Base-by-base conservation (phyloP, 37 sponge, comb jelly and placozoan genomes). In the Tethya wilhelma region DNA sequence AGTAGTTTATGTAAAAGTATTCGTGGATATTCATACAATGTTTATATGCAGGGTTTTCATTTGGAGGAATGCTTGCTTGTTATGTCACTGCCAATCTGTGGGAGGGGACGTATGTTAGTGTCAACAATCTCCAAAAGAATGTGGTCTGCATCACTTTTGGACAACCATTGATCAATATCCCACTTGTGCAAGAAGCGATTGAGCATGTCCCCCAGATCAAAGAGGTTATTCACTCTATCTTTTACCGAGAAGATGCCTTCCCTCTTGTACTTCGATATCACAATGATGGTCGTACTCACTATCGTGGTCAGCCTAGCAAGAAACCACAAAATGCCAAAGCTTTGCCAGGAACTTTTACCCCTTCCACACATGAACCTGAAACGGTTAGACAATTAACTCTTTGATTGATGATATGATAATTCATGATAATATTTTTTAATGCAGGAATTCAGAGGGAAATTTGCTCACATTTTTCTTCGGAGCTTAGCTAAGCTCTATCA, bases 31-130 rank as follows among this genome's bases (percentile, higher is more conserved):
- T 49, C 14, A 49, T 49, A 49, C 14, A 49, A 19, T 49, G 53
- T 49, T 19, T 49, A 14, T 49, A 49, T 60, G 28, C 55, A 87
- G 87, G 87, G 17, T 87, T 80, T 38, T 79, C 75, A 1, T 80
- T 75, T 55, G 87, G 87, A 7, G 87, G 75, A 39, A 31, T 80
- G 46, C 44, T 87, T 44, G 87, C 87, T 31, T 68, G 80, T 36
- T 75, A 25, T 55, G 87, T 87, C 0, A 43, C 64, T 53, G 65
- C 87, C 38, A 32, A 29, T 23, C 25, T 87, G 9, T 80, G 81
- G 81, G 26, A 79, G 5, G 64, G 40, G 20, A 65, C 22, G 22
- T 49, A 17, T 22, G 45, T 87, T 38, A 30, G 6, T 30, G n/a
- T 39, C 6, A 76, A 65, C 34, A 69, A 38, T 17, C 69, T 87